Percentiles rank a stretch among this genome's conserved stretches.
Conservation (phyloP, 2,113 vertebrate species). For the Perca flavescens region DNA sequence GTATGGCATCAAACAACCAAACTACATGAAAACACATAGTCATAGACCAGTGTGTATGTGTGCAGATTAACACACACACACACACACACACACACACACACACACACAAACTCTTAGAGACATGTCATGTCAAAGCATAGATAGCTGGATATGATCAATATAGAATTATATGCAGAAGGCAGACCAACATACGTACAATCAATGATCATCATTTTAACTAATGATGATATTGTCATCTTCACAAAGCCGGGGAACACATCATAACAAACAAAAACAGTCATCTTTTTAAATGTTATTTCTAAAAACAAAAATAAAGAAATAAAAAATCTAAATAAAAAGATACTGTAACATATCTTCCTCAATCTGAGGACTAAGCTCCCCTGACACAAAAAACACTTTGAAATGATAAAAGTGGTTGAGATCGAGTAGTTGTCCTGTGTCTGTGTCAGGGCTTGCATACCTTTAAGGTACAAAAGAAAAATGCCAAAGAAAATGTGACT, state of each 20-base stretch:
- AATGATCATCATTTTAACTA: slow-evolving; percentile 41
- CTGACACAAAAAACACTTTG: slow-evolving; percentile 71
- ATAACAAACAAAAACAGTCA: slow-evolving; percentile 43
- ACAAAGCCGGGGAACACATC: slow-evolving; percentile 50
- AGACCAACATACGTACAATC: slow-evolving; percentile 59
- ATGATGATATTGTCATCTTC: slow-evolving; percentile 33
- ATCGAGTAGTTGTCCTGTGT: slow-evolving; percentile 41
- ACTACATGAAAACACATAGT: slow-evolving; percentile 36
- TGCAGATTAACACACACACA: background rate
- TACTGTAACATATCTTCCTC: slow-evolving; percentile 77
- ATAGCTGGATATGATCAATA: slow-evolving; percentile 54
- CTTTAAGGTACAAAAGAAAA: slow-evolving; percentile 87
- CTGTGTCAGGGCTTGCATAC: slow-evolving; percentile 77
- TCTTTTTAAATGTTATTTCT: slow-evolving; percentile 43
- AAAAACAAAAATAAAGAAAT: slow-evolving; percentile 24
- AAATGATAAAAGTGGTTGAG: slow-evolving; percentile 52
- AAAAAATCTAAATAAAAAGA: slow-evolving; percentile 43
- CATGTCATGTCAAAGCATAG: slow-evolving; percentile 38
- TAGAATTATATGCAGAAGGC: slow-evolving; percentile 60
- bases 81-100: too few relatives aligned
- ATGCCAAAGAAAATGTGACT: slow-evolving; percentile 70
- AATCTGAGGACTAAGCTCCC: slow-evolving; percentile 83
- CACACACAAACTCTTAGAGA: background rate
- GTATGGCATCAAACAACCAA: slow-evolving; percentile 16
- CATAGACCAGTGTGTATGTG: background rate